These are phyloP conservation scores for Drosophila micromelanica DNA, from an alignment of 1,140 invertebrate species.

Conservation along the genomic window DNA sequence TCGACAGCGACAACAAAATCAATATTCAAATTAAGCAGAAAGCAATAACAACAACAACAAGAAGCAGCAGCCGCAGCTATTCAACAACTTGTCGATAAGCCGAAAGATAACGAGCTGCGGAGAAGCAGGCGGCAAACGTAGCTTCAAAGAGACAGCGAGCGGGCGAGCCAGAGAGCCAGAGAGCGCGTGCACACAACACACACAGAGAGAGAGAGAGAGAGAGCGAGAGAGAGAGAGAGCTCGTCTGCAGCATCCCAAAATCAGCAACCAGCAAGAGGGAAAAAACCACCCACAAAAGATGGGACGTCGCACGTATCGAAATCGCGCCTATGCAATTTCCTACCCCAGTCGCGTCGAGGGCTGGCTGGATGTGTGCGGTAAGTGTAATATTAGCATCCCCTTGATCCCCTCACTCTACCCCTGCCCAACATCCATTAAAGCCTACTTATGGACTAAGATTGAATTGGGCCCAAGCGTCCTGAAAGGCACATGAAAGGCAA, in stretches of 20 bases:
- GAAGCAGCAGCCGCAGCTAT: constrained; percentile 46
- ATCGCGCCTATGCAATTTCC: constrained; percentile 81
- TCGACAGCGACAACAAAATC: constrained; percentile 47
- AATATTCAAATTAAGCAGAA: constrained; percentile 76
- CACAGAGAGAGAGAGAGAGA: too few species aligned
- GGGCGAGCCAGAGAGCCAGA: constrained; percentile 10
- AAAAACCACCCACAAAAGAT: constrained; percentile 50
- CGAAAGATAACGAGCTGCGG: constrained; percentile 53
- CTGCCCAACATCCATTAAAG: not conserved
- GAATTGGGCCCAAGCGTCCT: not conserved
- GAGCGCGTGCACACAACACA: not conserved
- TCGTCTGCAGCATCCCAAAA: constrained; percentile 50
- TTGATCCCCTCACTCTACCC: not conserved
- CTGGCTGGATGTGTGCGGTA: constrained; percentile 89
- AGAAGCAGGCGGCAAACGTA: constrained; percentile 6
- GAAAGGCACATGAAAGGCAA: not conserved
- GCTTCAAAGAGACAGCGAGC: too few species aligned
- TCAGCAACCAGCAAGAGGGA: not conserved
- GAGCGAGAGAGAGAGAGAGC: constrained; percentile 17
- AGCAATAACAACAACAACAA: constrained; percentile 44
- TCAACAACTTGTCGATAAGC: constrained; percentile 71
- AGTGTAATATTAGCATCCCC: constrained; percentile 73
- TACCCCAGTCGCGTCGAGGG: constrained; percentile 89
- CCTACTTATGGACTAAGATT: constrained; percentile 2
- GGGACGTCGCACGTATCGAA: constrained; percentile 81